Evolutionary conservation across 2,113 vertebrate genomes (phyloP), one percentile per base, ranked within the genome.

Genomic region (Hippocampus zosterae): DNA sequence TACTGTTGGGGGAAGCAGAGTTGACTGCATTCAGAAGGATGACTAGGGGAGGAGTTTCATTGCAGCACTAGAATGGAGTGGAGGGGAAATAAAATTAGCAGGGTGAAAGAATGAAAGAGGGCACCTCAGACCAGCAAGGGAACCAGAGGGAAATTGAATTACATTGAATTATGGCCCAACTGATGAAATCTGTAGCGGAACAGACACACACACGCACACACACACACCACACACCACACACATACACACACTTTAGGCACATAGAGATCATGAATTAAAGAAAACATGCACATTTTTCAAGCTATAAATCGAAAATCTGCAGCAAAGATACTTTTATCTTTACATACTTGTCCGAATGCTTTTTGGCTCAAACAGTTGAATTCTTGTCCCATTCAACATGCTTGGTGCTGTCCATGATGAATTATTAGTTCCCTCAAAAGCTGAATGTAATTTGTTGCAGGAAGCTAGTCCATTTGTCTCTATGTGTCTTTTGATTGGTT

Each of bases 81-180:
- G 75, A 42, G 12, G 69, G 77, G 80, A 82, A 83, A 87, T 80
- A 74, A 71, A 78, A 77, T 81, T 65, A 85, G 78, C 60, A 67
- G 67, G 60, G 66, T 74, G 69, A 82, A 76, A 67, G 65, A 80
- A 78, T 78, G 73, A 81, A 79, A 78, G 72, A 41, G 81, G 76
- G 65, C 77, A 81, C 66, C 69, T 75, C 67, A 44, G 77, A 48
- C 55, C 68, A 59, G 77, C 71, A 71, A 84, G 57, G 80, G 79
- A 50, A 70, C 66, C 75, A 63, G 73, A 67, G 57, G 72, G 73
- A 84, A 86, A 87, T 85, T 84, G 78, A 89, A 87, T 88, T 84
- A 86, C 76, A 85, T 66, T 65, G 68, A 85, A 82, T 87, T 79
- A 56, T 42, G 59, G 70, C 77, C 72, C 78, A 86, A 75, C 73